Percentiles rank a stretch among this genome's conserved stretches.
These are phyloP conservation scores for Myripristis jacobus DNA, from an alignment of 2,797 vertebrate species.

Conservation along the genomic window DNA sequence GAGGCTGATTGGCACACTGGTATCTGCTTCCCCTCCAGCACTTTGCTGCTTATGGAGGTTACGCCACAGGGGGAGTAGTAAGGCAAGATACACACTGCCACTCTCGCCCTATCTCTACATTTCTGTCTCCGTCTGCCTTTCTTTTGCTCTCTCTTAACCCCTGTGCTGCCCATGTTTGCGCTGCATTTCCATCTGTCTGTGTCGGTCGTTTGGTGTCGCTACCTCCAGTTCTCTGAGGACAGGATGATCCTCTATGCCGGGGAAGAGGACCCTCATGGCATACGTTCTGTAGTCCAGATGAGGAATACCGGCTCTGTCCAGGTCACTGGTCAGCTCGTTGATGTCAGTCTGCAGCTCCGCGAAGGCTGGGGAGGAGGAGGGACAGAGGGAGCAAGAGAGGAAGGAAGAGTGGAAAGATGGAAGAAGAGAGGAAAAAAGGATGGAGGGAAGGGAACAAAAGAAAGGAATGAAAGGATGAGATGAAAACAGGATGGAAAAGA, in stretches of 20 bases:
- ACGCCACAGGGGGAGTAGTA: conserved; percentile 40
- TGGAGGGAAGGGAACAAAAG: no score
- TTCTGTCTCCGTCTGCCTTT: no score
- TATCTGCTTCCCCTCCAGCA: conserved; percentile 57
- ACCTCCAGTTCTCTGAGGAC: conserved; percentile 97
- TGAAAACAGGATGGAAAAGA: no score
- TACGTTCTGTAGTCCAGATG: conserved; percentile 95
- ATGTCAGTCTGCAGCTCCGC: conserved; percentile 98
- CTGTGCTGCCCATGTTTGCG: conserved; percentile 16
- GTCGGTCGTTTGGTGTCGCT: conserved; percentile 48
- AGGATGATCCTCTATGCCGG: conserved; percentile 96
- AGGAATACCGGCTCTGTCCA: conserved; percentile 94
- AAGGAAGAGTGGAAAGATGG: no score
- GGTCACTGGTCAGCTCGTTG: conserved; percentile 95
- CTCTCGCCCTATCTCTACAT: conserved; percentile 16
- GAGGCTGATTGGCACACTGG: conserved; percentile 58
- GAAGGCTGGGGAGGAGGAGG: conserved; percentile 84
- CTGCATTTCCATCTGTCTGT: conserved; percentile 50
- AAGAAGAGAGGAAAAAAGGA: not conserved
- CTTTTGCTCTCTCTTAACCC: conserved; percentile 25
- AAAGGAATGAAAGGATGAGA: no score
- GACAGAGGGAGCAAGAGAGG: no score
- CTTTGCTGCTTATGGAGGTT: conserved; percentile 52
- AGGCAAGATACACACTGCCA: conserved; percentile 22
- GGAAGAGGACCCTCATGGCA: conserved; percentile 96